phyloP scores from a whole-genome alignment of 1,140 invertebrate species.

The Drosophila murphyi region DNA sequence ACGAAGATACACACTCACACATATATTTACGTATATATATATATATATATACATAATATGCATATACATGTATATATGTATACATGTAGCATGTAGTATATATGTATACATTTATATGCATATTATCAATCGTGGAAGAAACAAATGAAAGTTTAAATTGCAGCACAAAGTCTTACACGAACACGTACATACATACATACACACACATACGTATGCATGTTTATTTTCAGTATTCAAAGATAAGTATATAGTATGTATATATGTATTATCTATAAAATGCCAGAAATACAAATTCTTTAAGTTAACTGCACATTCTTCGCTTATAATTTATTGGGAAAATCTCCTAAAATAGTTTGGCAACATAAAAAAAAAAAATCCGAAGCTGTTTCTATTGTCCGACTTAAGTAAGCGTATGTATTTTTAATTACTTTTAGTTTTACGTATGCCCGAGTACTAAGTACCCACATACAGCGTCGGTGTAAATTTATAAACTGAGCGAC shows the following conservation, averaged over 20 bases:
- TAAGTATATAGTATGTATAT: slow-evolving; percentile 1
- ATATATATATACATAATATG: too few species aligned
- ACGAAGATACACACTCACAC: not conserved
- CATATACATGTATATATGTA: too few species aligned
- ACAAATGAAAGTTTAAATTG: slow-evolving; percentile 49
- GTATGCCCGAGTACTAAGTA: slow-evolving; percentile 31
- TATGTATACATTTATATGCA: slow-evolving; percentile 6
- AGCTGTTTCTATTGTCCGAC: slow-evolving; percentile 1
- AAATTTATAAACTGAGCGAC: slow-evolving; percentile 52
- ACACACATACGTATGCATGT: slow-evolving; percentile 21
- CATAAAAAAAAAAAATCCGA: slow-evolving; percentile 5
- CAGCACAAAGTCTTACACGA: not conserved
- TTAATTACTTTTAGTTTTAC: slow-evolving; percentile 73
- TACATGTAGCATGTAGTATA: too few species aligned
- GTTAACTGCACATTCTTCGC: not conserved
- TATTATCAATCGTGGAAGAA: slow-evolving; percentile 33
- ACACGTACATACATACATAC: not conserved
- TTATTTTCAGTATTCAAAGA: slow-evolving; percentile 30
- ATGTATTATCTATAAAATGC: not conserved
- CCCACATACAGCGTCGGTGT: slow-evolving; percentile 29
- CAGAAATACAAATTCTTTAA: not conserved
- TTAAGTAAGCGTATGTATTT: slow-evolving; percentile 36
- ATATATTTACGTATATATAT: not conserved
- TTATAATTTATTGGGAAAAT: not conserved
- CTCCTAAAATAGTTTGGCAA: slow-evolving; percentile 21